Conservation (phyloP, 2,888 invertebrate genomes). For the Tuta absoluta region DNA sequence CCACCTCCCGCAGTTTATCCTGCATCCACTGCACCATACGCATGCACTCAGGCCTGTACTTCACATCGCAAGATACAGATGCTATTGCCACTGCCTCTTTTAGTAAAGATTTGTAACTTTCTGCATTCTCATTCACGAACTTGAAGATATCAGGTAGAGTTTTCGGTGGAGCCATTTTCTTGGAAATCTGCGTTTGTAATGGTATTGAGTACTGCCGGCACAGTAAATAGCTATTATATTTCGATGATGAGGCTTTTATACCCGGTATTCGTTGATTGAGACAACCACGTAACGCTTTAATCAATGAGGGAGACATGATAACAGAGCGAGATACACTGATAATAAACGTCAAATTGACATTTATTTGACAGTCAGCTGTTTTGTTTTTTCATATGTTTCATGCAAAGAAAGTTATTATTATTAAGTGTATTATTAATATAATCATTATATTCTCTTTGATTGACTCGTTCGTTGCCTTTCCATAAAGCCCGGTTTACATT, state of each 20-base stretch:
- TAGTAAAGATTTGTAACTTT: conserved; percentile 88
- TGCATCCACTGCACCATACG: conserved; percentile 94
- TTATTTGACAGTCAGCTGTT: not conserved
- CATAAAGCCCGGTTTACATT: too few species aligned
- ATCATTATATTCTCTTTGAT: too few species aligned
- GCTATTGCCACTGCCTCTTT: conserved; percentile 94
- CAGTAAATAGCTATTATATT: conserved; percentile 11
- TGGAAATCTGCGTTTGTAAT: conserved; percentile 42
- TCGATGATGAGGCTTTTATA: conserved; percentile 37
- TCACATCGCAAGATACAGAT: conserved; percentile 96
- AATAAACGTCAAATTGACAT: conserved; percentile 19
- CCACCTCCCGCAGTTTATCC: conserved; percentile 84
- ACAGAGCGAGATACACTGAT: conserved; percentile 12
- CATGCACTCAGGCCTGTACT: conserved; percentile 88
- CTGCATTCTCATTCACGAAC: conserved; percentile 89
- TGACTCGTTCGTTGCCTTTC: too few species aligned
- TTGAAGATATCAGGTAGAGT: conserved; percentile 79
- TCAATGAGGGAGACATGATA: conserved; percentile 35
- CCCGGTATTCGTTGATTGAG: conserved; percentile 50
- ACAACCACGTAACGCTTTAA: conserved; percentile 49
- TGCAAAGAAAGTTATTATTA: not conserved
- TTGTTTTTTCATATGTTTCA: not conserved
- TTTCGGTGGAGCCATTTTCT: conserved; percentile 65
- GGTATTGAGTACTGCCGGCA: conserved; percentile 31
- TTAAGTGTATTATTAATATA: too few species aligned